These are phyloP conservation scores for Sinocyclocheilus maitianheensis DNA, from an alignment of 2,113 vertebrate species.

Conservation along the genomic window DNA sequence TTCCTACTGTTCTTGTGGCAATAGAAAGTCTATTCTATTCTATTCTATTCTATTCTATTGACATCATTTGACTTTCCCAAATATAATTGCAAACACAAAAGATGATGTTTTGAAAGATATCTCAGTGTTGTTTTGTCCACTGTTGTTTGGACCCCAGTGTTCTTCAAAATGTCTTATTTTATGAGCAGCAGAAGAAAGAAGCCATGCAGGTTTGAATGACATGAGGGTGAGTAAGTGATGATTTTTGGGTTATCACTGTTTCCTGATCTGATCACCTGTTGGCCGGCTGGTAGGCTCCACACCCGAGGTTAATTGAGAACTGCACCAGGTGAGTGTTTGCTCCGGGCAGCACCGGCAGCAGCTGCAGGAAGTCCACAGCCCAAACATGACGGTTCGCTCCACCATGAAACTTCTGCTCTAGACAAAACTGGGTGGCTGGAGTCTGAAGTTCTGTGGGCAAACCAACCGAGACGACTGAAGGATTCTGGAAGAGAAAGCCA, in stretches of 20 bases:
- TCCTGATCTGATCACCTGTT: constrained; percentile 83
- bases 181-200: background rate
- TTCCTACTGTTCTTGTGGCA: background rate
- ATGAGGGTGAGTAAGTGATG: background rate
- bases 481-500: constrained; percentile 72
- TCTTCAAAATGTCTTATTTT: background rate
- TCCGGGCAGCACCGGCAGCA: constrained; percentile 88
- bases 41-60: background rate
- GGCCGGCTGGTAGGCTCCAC: constrained; percentile 91
- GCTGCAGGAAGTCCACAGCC: constrained; percentile 93
- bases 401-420: constrained; percentile 90
- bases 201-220: background rate
- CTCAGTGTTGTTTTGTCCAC: background rate
- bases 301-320: constrained; percentile 97
- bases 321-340: constrained; percentile 91
- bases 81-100: background rate
- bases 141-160: background rate
- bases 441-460: constrained; percentile 91
- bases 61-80: too few species aligned
- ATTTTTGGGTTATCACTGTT: background rate
- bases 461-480: constrained; percentile 87
- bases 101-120: background rate
- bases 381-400: constrained; percentile 86
- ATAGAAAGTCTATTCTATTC: background rate
- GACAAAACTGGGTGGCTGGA: constrained; percentile 89